Evolutionary conservation across 64 coral and sea anemone species (phyloP).

Genomic region (Astreopora myriophthalma): DNA sequence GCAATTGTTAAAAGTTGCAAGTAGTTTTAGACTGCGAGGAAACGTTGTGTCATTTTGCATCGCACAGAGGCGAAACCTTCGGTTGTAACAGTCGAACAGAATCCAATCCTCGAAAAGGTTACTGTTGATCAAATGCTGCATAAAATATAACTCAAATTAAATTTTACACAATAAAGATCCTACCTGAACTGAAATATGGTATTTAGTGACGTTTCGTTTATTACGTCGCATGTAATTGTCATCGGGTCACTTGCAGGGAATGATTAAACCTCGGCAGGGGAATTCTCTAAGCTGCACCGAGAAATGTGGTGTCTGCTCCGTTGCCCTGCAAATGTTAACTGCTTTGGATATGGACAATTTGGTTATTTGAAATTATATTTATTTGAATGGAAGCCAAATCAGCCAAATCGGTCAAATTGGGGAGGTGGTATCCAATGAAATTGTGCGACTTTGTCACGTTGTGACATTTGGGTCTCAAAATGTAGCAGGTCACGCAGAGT

Average conservation of each 20-base stretch:
- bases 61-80: too few relatives aligned
- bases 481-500: conserved; percentile 27
- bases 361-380: background rate
- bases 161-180: background rate
- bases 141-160: background rate
- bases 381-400: background rate
- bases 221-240: background rate
- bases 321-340: too few relatives aligned
- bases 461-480: background rate
- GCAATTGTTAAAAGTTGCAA: too few relatives aligned
- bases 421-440: background rate
- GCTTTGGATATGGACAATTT: background rate
- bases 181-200: background rate
- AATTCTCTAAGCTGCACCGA: too few relatives aligned
- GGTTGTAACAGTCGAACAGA: too few relatives aligned
- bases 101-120: too few relatives aligned
- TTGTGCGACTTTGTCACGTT: background rate
- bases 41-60: too few relatives aligned
- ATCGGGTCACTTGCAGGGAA: background rate
- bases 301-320: too few relatives aligned
- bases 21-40: too few relatives aligned
- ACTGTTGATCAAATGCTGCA: background rate
- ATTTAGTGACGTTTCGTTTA: background rate
- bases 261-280: too few relatives aligned
- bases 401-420: too few relatives aligned